A percentile compares a stretch with the other conserved stretches of the same genome.
phyloP scores from a whole-genome alignment of 2,113 vertebrate species.

The Chamaetylas fuelleborni region DNA sequence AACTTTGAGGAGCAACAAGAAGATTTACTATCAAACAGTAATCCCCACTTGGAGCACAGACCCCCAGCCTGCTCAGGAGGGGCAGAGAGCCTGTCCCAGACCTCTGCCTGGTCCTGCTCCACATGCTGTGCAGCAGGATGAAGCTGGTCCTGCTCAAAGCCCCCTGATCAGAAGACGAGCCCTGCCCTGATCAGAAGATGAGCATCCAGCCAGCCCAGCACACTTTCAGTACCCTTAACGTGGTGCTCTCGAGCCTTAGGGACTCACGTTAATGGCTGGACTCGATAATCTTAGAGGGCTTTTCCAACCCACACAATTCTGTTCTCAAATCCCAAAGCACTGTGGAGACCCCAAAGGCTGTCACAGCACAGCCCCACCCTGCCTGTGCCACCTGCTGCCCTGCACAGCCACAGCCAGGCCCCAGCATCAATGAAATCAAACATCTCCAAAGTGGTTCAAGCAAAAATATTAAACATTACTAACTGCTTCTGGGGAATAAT shows the following conservation, averaged over 20 bases:
- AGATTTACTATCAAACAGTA: not conserved
- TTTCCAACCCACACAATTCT: not conserved
- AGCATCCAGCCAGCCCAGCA: not conserved
- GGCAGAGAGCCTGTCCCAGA: not conserved
- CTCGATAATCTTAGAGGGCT: not conserved
- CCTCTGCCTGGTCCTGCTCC: not conserved
- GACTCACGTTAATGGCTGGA: rapidly evolving
- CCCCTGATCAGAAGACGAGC: not conserved
- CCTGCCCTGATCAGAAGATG: not conserved
- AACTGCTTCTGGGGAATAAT: slow-evolving; percentile 31
- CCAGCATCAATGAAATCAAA: rapidly evolving
- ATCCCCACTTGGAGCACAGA: rapidly evolving
- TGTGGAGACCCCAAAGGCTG: not conserved
- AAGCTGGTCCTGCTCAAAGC: not conserved
- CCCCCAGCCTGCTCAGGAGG: rapidly evolving
- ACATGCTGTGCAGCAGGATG: too few species aligned
- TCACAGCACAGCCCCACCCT: not conserved
- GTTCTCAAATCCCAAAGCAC: not conserved
- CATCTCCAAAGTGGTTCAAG: not conserved
- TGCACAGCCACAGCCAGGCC: not conserved
- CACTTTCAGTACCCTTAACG: rapidly evolving
- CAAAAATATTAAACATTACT: not conserved
- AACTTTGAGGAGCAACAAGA: not conserved
- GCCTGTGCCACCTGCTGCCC: not conserved
- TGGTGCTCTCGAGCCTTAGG: rapidly evolving